Conservation (phyloP, 2,888 invertebrate genomes). For the Mesorhabditis belari region DNA sequence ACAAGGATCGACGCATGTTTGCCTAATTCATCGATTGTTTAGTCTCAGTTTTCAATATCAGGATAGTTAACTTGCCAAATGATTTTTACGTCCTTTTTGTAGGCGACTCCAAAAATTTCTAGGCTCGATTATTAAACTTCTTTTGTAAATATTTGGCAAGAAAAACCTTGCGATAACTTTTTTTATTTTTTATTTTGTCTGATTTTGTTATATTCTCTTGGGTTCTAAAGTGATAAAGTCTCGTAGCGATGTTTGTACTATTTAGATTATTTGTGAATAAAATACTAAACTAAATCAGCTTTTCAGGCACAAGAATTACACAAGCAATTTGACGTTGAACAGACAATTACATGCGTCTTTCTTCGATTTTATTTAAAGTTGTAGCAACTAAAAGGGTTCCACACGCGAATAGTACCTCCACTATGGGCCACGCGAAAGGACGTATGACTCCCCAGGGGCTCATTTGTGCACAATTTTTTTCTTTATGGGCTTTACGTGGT, state of each 20-base stretch:
- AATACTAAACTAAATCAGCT: neutral
- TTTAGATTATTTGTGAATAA: neutral
- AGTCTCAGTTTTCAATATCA: no score
- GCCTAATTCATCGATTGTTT: no score
- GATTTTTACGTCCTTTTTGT: neutral
- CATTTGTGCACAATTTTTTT: no score
- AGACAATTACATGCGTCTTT: neutral
- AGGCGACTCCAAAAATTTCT: neutral
- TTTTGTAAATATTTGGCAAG: neutral
- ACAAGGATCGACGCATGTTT: conserved; percentile 19
- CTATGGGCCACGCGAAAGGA: neutral
- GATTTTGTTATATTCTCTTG: no score
- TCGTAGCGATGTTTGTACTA: neutral
- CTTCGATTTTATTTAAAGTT: neutral
- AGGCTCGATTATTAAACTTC: neutral
- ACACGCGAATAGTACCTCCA: neutral
- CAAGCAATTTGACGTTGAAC: neutral
- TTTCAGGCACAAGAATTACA: neutral
- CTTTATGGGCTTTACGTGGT: no score
- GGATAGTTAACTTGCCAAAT: no score
- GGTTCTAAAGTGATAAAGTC: no score
- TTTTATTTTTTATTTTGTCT: neutral
- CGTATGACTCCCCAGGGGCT: no score
- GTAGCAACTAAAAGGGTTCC: neutral
- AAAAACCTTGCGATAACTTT: neutral